A percentile compares a stretch with the other conserved stretches of the same genome.
Evolutionary conservation across 2,113 vertebrate species (phyloP).

Genomic region (Microcebus griseorufus): DNA sequence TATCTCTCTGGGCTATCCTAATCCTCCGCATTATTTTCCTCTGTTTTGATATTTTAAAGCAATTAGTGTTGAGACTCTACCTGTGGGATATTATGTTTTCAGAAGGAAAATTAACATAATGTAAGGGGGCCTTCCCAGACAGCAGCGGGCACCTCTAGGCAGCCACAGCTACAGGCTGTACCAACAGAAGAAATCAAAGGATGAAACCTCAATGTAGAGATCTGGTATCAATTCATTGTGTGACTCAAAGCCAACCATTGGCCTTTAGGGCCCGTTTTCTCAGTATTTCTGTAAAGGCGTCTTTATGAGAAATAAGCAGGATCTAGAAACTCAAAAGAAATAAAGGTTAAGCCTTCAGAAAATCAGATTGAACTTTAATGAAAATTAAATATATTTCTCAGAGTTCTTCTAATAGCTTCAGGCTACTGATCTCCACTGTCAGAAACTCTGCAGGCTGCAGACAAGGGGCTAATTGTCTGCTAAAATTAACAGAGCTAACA

Average conservation of each 20-base stretch:
- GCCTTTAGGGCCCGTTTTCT: not conserved
- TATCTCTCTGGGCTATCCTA: not conserved
- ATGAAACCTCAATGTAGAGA: not conserved
- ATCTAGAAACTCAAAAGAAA: constrained; percentile 29
- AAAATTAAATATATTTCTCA: constrained; percentile 1
- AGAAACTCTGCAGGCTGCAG: not conserved
- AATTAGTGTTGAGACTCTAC: not conserved
- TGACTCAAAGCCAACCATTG: not conserved
- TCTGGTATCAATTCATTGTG: not conserved
- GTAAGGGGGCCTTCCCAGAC: not conserved
- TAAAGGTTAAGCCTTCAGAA: constrained; percentile 33
- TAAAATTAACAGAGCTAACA: not conserved
- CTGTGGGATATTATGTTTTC: not conserved
- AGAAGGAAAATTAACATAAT: not conserved
- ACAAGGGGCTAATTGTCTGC: not conserved
- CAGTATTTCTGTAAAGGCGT: not conserved
- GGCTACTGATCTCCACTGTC: not conserved
- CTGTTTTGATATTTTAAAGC: not conserved
- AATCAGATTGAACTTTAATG: not conserved
- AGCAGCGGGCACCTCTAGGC: not conserved
- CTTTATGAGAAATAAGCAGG: constrained; percentile 21
- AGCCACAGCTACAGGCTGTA: no score
- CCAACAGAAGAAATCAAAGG: not conserved
- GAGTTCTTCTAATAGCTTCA: not conserved
- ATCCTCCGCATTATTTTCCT: not conserved